Percentiles rank a stretch among this genome's conserved stretches.
These are phyloP conservation scores for Parnassius orleans DNA, from an alignment of 2,888 invertebrate species.

Conservation along the genomic window DNA sequence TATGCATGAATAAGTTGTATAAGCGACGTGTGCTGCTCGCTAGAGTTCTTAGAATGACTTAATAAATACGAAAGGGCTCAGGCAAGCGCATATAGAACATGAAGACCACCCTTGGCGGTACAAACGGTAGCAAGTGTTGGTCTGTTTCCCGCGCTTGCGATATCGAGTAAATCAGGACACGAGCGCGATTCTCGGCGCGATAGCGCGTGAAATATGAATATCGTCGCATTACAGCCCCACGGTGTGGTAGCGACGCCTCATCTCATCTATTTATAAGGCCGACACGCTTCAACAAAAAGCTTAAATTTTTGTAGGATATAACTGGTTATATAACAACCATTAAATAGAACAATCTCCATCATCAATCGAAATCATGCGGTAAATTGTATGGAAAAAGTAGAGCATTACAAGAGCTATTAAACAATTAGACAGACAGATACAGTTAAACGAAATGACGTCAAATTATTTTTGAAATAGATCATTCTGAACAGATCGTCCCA, in stretches of 20 bases:
- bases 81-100: slow-evolving; percentile 17
- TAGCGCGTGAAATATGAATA: slow-evolving; percentile 69
- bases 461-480: slow-evolving; percentile 38
- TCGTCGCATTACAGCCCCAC: slow-evolving; percentile 56
- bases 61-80: slow-evolving; percentile 25
- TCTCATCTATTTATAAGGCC: slow-evolving; percentile 33
- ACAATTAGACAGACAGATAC: background rate
- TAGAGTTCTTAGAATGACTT: slow-evolving; percentile 16
- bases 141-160: slow-evolving; percentile 49
- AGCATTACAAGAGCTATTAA: background rate
- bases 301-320: background rate
- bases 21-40: background rate
- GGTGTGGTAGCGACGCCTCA: slow-evolving; percentile 34
- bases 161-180: slow-evolving; percentile 71
- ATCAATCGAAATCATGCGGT: too few relatives aligned
- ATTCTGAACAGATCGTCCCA: slow-evolving; percentile 40
- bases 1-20: background rate
- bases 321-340: too few relatives aligned
- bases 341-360: too few relatives aligned
- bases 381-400: too few relatives aligned
- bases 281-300: slow-evolving; percentile 7
- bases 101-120: slow-evolving; percentile 43
- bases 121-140: slow-evolving; percentile 58
- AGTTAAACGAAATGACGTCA: slow-evolving; percentile 29
- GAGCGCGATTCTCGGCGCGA: slow-evolving; percentile 60